Base-by-base conservation (phyloP, 2,113 vertebrate genomes). In the Toxotes chatareus region DNA sequence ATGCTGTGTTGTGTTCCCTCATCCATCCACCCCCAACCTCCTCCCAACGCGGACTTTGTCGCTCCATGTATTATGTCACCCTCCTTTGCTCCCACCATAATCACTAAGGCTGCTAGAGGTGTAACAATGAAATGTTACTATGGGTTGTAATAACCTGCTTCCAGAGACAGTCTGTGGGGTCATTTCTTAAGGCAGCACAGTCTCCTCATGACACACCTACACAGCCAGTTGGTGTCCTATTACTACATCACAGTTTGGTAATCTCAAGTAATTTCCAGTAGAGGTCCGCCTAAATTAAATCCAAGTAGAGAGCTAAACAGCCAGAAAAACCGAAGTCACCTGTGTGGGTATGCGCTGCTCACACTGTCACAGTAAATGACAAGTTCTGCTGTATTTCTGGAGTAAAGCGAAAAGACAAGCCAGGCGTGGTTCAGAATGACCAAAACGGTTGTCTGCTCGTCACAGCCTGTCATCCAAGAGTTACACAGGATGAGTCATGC, bases 401-500 rank as follows among this genome's bases (percentile, higher is more conserved):
- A 68, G 59, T 63, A 63, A 62, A 59, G 14, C 17, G 19, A 34
- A 74, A 78, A 34, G 21, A 72, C 62, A 31, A 65, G 74, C 70
- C n/a, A 21, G 62, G 67, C 66, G 70, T 75, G 79, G 79, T 72
- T 79, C 83, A 63, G 61, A 78, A 76, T 11, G 74, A 83, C 72
- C 32, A 27, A 85, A 76, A 60, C 4, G 19, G 56, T 66, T 77
- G 65, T 75, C 44, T 70, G 21, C 82, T 78, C n/a, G 21, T 79
- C 70, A 68, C 73, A 76, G 27, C 44, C 23, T 73, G 79, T 83
- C 62, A 88, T 82, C 63, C 17, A 34, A 73, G 47, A 68, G 66
- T 27, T 40, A 73, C 53, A 76, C 46, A 49, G 47, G 38, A 67
- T 74, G 83, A 89, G 71, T 90, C 88, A 90, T 59, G 38, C 84